Percentiles rank a stretch among this genome's conserved stretches.
Evolutionary conservation across 2,888 invertebrate species (phyloP).

Genomic region (Tanytarsus gracilentus): DNA sequence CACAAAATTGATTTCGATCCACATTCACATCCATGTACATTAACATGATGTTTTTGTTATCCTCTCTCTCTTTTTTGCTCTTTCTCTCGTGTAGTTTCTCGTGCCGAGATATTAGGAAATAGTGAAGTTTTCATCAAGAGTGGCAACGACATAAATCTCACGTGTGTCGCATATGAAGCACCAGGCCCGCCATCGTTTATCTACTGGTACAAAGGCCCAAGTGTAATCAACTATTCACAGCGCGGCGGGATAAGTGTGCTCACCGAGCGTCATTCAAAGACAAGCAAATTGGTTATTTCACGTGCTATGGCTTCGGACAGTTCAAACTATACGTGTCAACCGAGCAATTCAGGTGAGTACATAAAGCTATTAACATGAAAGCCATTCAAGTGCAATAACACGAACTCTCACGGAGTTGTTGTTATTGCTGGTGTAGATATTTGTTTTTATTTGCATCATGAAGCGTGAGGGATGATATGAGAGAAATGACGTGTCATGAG

Average conservation of each 20-base stretch:
- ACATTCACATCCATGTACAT: neutral
- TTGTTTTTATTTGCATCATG: too few species aligned
- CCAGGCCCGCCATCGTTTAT: conserved; percentile 60
- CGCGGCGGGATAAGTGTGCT: conserved; percentile 79
- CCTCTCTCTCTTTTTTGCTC: neutral
- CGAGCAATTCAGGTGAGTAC: conserved; percentile 70
- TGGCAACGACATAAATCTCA: conserved; percentile 86
- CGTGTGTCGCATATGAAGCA: conserved; percentile 72
- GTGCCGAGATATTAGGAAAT: conserved; percentile 78
- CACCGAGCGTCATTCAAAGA: conserved; percentile 76
- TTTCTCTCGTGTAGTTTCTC: conserved; percentile 59
- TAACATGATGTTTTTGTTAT: neutral
- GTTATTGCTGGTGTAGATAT: too few species aligned
- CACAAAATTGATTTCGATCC: conserved; percentile 3
- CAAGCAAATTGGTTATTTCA: conserved; percentile 75
- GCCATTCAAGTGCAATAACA: too few species aligned
- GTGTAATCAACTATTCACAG: conserved; percentile 75
- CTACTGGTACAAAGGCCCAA: conserved; percentile 75
- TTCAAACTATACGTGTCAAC: conserved; percentile 85
- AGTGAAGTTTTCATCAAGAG: conserved; percentile 79
- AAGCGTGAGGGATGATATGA: too few species aligned
- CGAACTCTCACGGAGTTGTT: too few species aligned
- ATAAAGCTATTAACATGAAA: too few species aligned
- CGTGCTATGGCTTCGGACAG: conserved; percentile 75
- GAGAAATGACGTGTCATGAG: too few species aligned